Evolutionary conservation across 2,797 vertebrate species (phyloP).

Genomic region (Squalus acanthias): DNA sequence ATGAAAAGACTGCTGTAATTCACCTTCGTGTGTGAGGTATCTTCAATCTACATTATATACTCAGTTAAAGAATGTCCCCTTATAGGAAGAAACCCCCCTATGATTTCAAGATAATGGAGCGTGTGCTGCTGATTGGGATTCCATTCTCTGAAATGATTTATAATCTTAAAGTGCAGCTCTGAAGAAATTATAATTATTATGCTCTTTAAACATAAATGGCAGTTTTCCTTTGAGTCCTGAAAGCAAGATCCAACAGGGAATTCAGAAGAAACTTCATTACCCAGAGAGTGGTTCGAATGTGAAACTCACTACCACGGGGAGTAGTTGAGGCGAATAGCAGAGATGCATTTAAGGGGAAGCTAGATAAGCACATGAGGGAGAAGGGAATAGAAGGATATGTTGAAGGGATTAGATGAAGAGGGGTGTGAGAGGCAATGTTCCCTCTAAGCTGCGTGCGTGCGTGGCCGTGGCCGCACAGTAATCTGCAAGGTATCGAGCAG

Average conservation of each 20-base stretch:
- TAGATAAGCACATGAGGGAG: background rate
- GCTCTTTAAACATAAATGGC: background rate
- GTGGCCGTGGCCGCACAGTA: too few species aligned
- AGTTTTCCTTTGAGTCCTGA: background rate
- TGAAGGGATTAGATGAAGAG: too few species aligned
- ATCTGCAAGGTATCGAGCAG: too few species aligned
- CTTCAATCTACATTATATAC: background rate
- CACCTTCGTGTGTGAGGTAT: background rate
- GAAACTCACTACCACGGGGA: too few species aligned
- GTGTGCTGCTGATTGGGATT: background rate
- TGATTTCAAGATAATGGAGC: background rate
- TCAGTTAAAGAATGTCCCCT: background rate
- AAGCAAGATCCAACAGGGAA: background rate
- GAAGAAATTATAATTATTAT: background rate
- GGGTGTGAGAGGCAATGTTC: background rate
- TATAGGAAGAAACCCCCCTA: background rate
- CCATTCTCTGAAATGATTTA: background rate
- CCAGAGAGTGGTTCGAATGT: background rate
- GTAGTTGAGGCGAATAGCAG: background rate
- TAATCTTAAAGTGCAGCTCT: background rate
- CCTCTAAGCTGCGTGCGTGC: too few species aligned
- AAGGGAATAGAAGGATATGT: background rate
- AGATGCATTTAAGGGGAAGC: background rate
- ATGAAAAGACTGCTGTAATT: background rate
- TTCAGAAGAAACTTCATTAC: background rate